Evolutionary conservation across 2,113 vertebrate genomes (phyloP).

Genomic region (Xenus cinereus): DNA sequence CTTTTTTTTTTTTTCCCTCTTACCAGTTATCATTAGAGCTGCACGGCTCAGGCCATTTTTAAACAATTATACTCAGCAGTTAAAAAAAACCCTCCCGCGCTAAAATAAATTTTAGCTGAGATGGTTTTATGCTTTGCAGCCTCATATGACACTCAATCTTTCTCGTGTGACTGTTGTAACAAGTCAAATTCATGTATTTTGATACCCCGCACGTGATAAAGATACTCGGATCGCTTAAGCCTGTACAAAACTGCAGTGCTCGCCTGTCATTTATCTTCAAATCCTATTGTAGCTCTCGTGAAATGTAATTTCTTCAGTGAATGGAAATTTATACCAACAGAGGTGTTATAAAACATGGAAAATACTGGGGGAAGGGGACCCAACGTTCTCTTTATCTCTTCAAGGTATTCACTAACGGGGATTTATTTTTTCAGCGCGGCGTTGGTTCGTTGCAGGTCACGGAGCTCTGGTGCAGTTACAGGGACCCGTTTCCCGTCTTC

Average conservation of each 20-base stretch:
- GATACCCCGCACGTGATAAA: background rate
- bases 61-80: background rate
- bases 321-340: constrained; percentile 45
- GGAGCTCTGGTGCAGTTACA: background rate
- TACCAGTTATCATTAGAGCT: background rate
- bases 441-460: background rate
- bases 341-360: constrained; percentile 41
- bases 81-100: background rate
- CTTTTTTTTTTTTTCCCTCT: background rate
- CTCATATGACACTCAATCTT: background rate
- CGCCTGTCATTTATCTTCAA: constrained; percentile 39
- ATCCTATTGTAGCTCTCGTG: constrained; percentile 17
- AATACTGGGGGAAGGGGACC: background rate
- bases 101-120: background rate
- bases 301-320: constrained; percentile 35
- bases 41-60: background rate
- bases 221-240: constrained; percentile 32
- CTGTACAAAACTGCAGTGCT: constrained; percentile 14
- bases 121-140: background rate
- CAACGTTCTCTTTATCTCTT: background rate
- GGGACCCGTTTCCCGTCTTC: background rate
- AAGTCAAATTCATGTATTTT: constrained; percentile 36
- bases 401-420: background rate
- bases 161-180: background rate
- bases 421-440: background rate